Base-by-base conservation (phyloP, 2,113 vertebrate species). In the Menidia beryllina region DNA sequence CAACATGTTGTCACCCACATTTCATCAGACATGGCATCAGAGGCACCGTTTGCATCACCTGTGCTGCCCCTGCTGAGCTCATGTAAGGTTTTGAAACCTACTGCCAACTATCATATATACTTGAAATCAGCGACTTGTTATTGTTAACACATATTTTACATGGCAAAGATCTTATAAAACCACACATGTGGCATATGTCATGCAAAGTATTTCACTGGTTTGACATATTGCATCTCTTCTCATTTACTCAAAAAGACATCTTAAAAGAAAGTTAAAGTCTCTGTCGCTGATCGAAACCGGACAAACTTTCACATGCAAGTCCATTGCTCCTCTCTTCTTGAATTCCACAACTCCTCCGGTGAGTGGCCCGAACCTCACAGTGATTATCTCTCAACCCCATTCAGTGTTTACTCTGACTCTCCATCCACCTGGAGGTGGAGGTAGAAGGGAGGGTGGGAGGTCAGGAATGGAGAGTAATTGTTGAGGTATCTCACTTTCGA, bases 391-490 rank as follows among this genome's bases (percentile, higher is more conserved):
- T 93, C 59, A 94, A 30, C 91, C 88, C 93, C 93, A 94, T 15
- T 91, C 91, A 9, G 68, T 83, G 75, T 83, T 72, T 25, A 58
- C 26, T 11, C 17, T 74, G 49, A 72, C 71, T 73, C 65, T 91
- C 92, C 92, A 93, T 43, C 91, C 87, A 1, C 75, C 83, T 20
- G 65, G 55, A 38, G 90, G 91, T 56, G 91, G 91, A 7, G 93
- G 93, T 10, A 86, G 61, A 4, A 94, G 88, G 7, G 93, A 94
- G 20, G 89, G 90, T 1, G 92, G 93, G 4, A 94, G 91, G 82
- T 94, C 88, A 39, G 75, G 90, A 47, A 94, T 79, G 60, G 91
- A 89, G 68, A 92, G 87, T 41, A 94, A 74, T 58, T 91, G 92
- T 0, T 54, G 79, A 49, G 84, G 89, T 19, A 93, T n/a, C 7